phyloP scores from a whole-genome alignment of 2,888 invertebrate genomes.

The Dasypogon diadema region DNA sequence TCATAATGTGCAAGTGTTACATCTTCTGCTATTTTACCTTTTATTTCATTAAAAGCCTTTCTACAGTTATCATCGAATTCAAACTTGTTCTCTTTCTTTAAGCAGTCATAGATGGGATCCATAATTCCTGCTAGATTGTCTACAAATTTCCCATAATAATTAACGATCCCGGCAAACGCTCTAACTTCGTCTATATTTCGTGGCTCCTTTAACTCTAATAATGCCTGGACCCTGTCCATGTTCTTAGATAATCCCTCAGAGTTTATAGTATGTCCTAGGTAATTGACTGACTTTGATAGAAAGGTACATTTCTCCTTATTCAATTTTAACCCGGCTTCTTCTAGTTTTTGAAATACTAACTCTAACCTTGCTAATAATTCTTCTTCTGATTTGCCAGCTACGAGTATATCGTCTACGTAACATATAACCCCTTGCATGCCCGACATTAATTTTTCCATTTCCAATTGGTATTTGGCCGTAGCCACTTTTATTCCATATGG shows the following conservation, averaged over 20 bases:
- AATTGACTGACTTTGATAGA: conserved; percentile 57
- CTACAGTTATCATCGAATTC: conserved; percentile 60
- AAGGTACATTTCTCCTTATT: conserved; percentile 61
- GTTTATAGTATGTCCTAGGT: conserved; percentile 61
- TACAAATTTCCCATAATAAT: conserved; percentile 64
- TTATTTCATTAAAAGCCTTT: conserved; percentile 60
- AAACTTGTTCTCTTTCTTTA: conserved; percentile 49
- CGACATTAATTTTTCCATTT: not conserved
- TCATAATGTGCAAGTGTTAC: conserved; percentile 56
- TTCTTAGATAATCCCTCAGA: conserved; percentile 59
- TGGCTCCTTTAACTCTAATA: no score
- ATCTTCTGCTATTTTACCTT: conserved; percentile 57
- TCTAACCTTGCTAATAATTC: conserved; percentile 59
- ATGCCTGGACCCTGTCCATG: conserved; percentile 58
- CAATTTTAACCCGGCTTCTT: conserved; percentile 58
- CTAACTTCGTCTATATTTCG: conserved; percentile 41
- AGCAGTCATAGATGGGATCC: conserved; percentile 60
- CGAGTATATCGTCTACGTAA: conserved; percentile 59
- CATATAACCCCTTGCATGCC: conserved; percentile 57
- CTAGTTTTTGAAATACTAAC: conserved; percentile 56
- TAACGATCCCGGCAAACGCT: conserved; percentile 62
- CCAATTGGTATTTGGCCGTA: not conserved
- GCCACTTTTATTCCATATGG: not conserved
- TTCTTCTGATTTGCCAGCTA: conserved; percentile 57
- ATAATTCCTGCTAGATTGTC: conserved; percentile 59